Evolutionary conservation across 2,888 invertebrate genomes (phyloP), one percentile per base, ranked within the genome.

Genomic region (Acrobasis consociella): DNA sequence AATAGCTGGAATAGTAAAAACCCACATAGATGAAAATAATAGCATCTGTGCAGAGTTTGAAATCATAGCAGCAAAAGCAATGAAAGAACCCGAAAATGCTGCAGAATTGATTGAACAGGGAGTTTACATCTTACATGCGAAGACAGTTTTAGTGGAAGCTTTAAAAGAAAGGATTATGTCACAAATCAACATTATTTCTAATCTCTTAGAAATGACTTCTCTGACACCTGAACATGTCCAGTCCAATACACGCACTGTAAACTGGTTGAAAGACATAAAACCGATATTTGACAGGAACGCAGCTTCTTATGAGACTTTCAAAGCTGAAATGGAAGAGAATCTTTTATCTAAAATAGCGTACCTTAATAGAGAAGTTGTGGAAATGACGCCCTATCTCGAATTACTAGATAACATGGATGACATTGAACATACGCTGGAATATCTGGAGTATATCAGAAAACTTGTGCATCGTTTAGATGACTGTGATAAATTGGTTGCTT

Each of bases 341-440:
- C 85, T 98, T 63, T 93, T 95, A 69, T 93, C 93, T 59, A 95
- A 95, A 69, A 95, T 96, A 9, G 94, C 94, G 64, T 94, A 94
- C 71, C 92, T 98, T 16, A 96, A 96, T 75, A 88, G 93, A 55
- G 95, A 96, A 75, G 94, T 98, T 31, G 87, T 93, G 63, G 95
- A 95, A 66, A 93, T 98, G 80, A 93, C 95, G 59, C 96, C 97
- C 9, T 95, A 95, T 73, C 93, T 98, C 71, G 94, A 94, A 63
- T 94, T 96, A 67, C 93, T 98, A 73, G 96, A 97, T 79, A 95
- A 96, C 72, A 97, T 97, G 97, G 97, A 94, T 86, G 94, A 98
- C 72, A 94, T 95, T 7, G 93, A 94, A 60, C 95, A 96, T 75
- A 95, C 97, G 68, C 93, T 94, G 13, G 96, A 97, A 74, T 98